Evolutionary conservation across 2,113 vertebrate species (phyloP), one percentile per base, ranked within the genome.

Genomic region (Thamnaconus septentrionalis): DNA sequence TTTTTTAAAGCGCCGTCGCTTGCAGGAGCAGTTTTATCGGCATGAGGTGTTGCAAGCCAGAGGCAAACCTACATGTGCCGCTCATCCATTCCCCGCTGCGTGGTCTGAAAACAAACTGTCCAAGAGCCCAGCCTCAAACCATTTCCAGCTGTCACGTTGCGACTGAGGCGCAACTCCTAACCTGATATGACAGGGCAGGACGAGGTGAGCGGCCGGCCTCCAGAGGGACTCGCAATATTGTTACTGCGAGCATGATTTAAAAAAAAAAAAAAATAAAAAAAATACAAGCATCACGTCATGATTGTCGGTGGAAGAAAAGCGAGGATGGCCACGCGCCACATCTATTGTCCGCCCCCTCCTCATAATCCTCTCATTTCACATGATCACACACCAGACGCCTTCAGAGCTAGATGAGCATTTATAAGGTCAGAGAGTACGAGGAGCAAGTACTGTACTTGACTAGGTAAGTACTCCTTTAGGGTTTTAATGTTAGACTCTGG

Each of bases 71-170:
- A 70, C 76, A 86, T 71, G 75, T 80, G 81, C 82, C 79, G 80
- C 73, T 81, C 78, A 60, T 79, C 64, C 78, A 73, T 73, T 80
- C 74, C 71, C 85, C 64, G 31, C 80, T 80, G 78, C 73, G 66
- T 63, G 62, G 76, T 80, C 75, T 82, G 75, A 90, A 89, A 87
- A 86, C 87, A 90, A 91, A 86, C 86, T 71, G 78, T 87, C 70
- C 69, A 7, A 59, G 85, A 81, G 18, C 18, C 18, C 18, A 73
- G 73, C 80, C 85, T 85, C 83, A 81, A 91, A 92, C 82, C 81
- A 89, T 81, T 91, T 90, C 88, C 90, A 93, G 90, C 90, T 92
- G 92, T 91, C 89, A 81, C 76, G 61, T 88, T 75, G 70, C 60
- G 18, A 45, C 76, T 67, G 71, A 55, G 48, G 53, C 67, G 45